Evolutionary conservation across 2,113 vertebrate genomes (phyloP).

Genomic region (Chloebia gouldiae): DNA sequence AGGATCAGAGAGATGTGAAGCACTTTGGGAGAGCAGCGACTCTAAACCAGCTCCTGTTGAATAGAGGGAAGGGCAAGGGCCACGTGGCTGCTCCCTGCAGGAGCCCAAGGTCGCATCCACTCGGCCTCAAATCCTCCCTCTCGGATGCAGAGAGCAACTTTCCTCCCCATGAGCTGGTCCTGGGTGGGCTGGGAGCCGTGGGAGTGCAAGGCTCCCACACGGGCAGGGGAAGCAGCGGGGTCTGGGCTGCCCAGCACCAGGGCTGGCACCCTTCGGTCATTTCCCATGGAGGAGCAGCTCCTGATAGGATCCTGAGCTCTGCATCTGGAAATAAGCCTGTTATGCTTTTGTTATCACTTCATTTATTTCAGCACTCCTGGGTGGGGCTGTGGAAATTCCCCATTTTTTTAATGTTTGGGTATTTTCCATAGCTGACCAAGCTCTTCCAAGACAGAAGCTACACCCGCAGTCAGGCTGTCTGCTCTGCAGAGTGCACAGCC

Average conservation of each 20-base stretch:
- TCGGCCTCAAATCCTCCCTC: neutral
- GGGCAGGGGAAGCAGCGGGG: neutral
- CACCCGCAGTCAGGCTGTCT: neutral
- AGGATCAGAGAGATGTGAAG: neutral
- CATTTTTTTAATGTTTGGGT: neutral
- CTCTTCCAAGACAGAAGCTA: neutral
- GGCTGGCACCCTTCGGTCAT: neutral
- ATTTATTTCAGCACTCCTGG: constrained; percentile 18
- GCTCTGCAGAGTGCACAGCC: neutral
- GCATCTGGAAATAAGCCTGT: neutral
- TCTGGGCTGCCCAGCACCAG: accelerated
- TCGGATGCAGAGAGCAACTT: accelerated
- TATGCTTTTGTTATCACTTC: neutral
- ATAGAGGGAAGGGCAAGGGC: neutral
- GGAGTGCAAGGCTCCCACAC: neutral
- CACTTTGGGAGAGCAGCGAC: neutral
- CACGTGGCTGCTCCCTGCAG: neutral
- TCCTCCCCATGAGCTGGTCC: neutral
- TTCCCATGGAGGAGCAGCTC: neutral
- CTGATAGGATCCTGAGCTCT: neutral
- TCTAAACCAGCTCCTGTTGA: neutral
- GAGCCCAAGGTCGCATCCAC: neutral
- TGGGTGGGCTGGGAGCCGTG: neutral
- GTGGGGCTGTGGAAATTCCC: neutral
- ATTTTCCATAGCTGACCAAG: constrained; percentile 12